phyloP scores from a whole-genome alignment of 2,113 vertebrate genomes.

The Corythoichthys haematopterus region DNA sequence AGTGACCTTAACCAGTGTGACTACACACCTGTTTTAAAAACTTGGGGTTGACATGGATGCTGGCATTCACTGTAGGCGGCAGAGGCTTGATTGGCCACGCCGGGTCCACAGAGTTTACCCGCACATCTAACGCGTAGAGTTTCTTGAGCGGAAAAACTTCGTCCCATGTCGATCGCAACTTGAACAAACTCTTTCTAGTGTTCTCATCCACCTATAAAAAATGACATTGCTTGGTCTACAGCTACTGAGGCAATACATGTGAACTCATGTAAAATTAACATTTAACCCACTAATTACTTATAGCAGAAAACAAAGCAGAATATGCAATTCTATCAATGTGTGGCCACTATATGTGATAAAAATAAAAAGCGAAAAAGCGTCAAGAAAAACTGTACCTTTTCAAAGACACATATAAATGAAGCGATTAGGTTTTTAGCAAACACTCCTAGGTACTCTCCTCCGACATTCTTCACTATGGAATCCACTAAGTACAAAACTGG shows the following conservation, averaged over 20 bases:
- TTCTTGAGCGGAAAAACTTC: conserved; percentile 97
- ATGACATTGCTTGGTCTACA: conserved; percentile 78
- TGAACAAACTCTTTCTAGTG: conserved; percentile 99
- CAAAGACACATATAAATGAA: conserved; percentile 99
- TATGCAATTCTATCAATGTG: conserved; percentile 30
- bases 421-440: conserved; percentile 99
- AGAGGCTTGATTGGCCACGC: conserved; percentile 98
- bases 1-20: neutral
- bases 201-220: conserved; percentile 98
- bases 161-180: conserved; percentile 97
- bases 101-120: conserved; percentile 92
- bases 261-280: neutral
- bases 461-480: conserved; percentile 99
- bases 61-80: conserved; percentile 91
- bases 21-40: conserved; percentile 94
- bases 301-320: conserved; percentile 31
- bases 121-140: conserved; percentile 90
- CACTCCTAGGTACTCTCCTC: conserved; percentile 96
- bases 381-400: conserved; percentile 90
- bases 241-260: neutral
- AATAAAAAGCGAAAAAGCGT: conserved; percentile 26
- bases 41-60: conserved; percentile 98
- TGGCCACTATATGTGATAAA: conserved; percentile 16
- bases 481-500: conserved; percentile 99
- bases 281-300: conserved; percentile 5